These are phyloP conservation scores for Heterochromis multidens DNA, from an alignment of 2,113 vertebrate genomes.

Conservation along the genomic window DNA sequence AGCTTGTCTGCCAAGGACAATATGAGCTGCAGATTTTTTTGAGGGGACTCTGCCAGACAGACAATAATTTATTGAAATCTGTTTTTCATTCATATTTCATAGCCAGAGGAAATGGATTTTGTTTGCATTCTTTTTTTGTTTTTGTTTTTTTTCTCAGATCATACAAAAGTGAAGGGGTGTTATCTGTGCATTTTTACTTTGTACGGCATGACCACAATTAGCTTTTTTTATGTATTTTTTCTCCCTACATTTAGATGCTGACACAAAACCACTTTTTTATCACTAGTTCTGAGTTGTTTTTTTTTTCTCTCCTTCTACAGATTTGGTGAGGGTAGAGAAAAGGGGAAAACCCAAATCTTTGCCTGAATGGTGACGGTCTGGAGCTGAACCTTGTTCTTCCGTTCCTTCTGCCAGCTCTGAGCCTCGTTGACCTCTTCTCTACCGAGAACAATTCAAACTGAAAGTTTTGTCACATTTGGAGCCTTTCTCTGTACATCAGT, in stretches of 20 bases:
- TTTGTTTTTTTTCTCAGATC: slow-evolving; percentile 3
- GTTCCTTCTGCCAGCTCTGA: slow-evolving; percentile 18
- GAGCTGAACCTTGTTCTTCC: slow-evolving; percentile 28
- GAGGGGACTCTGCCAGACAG: slow-evolving; percentile 16
- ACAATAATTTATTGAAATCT: slow-evolving; percentile 42
- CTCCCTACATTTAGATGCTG: not conserved
- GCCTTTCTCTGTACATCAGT: not conserved
- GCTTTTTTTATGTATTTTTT: not conserved
- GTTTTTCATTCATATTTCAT: slow-evolving; percentile 53
- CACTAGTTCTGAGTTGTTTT: not conserved
- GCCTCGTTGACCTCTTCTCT: slow-evolving; percentile 27
- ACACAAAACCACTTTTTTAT: not conserved
- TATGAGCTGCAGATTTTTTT: slow-evolving; percentile 46
- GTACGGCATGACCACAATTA: not conserved
- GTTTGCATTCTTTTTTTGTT: slow-evolving; percentile 15
- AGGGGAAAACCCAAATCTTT: slow-evolving; percentile 8
- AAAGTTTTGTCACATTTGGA: not conserved
- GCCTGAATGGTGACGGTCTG: slow-evolving; percentile 25
- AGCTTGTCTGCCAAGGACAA: slow-evolving; percentile 41
- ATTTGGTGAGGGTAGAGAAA: slow-evolving; percentile 6
- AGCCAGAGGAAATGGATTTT: slow-evolving; percentile 32
- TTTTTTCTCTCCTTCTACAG: not conserved
- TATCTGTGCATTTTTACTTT: not conserved
- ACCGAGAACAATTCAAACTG: not conserved
- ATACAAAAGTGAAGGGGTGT: not conserved